phyloP scores from a whole-genome alignment of 2,797 vertebrate species.

The Lutjanus argentimaculatus region DNA sequence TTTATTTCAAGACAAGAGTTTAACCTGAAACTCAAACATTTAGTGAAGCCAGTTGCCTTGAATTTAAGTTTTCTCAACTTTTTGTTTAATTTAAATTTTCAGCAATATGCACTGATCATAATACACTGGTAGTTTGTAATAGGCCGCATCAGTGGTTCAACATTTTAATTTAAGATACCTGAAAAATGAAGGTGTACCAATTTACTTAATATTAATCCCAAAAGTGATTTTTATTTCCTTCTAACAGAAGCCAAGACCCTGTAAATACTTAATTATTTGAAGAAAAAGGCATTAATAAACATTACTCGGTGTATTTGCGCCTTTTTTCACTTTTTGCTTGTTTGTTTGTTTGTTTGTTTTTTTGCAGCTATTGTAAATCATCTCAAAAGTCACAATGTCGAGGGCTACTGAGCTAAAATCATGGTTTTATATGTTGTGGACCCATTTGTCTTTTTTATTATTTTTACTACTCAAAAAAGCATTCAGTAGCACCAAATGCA shows the following conservation, averaged over 20 bases:
- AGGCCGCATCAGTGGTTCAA: slow-evolving; percentile 12
- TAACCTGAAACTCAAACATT: too few relatives aligned
- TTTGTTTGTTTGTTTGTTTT: too few relatives aligned
- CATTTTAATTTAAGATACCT: slow-evolving; percentile 32
- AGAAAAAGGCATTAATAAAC: slow-evolving; percentile 20
- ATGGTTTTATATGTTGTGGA: slow-evolving; percentile 45
- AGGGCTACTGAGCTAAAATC: slow-evolving; percentile 44
- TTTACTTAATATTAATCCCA: background rate
- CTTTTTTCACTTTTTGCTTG: too few relatives aligned
- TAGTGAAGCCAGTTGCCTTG: too few relatives aligned
- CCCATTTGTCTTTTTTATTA: slow-evolving; percentile 44
- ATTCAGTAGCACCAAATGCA: slow-evolving; percentile 62
- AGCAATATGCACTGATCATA: slow-evolving; percentile 34
- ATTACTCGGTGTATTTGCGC: slow-evolving; percentile 11
- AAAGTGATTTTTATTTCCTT: slow-evolving; percentile 16
- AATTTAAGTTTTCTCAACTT: too few relatives aligned
- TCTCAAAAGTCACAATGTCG: background rate
- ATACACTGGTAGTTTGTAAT: slow-evolving; percentile 22
- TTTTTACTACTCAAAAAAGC: slow-evolving; percentile 44
- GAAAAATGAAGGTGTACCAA: background rate
- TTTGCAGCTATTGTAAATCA: slow-evolving; percentile 30
- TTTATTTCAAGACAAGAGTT: too few relatives aligned
- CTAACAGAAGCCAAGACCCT: slow-evolving; percentile 13
- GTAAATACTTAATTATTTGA: slow-evolving; percentile 60
- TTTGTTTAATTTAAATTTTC: too few relatives aligned